Evolutionary conservation across 2,888 invertebrate species (phyloP).

Genomic region (Bruchidius siliquastri): DNA sequence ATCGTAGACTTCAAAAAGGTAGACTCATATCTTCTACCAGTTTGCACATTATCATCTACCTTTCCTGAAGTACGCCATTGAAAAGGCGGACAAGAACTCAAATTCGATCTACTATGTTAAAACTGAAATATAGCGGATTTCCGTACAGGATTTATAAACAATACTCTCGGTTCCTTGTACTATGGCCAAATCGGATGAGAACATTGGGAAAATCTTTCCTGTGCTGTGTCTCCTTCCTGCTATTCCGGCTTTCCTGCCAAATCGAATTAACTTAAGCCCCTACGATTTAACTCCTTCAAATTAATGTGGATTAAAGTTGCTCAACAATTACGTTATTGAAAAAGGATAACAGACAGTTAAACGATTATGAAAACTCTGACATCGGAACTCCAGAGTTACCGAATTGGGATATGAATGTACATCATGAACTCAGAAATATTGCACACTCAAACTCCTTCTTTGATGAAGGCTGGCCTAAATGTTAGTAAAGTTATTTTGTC

Average conservation of each 20-base stretch:
- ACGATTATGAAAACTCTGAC: neutral
- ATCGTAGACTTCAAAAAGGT: too few relatives aligned
- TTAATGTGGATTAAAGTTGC: slow-evolving; percentile 26
- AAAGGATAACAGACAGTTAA: neutral
- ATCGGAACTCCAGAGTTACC: too few relatives aligned
- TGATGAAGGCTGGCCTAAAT: too few relatives aligned
- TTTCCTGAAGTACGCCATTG: too few relatives aligned
- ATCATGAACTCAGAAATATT: too few relatives aligned
- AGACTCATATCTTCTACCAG: too few relatives aligned
- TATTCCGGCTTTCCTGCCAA: slow-evolving; percentile 14
- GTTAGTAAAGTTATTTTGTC: too few relatives aligned
- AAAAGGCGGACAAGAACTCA: neutral
- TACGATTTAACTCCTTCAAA: slow-evolving; percentile 22
- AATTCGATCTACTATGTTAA: slow-evolving; percentile 20
- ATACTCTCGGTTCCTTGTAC: slow-evolving; percentile 23
- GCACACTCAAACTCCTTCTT: too few relatives aligned
- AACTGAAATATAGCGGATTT: slow-evolving; percentile 27
- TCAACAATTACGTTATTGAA: slow-evolving; percentile 15
- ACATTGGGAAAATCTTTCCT: neutral
- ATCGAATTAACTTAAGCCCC: slow-evolving; percentile 23
- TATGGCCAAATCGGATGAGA: slow-evolving; percentile 14
- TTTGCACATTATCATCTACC: too few relatives aligned
- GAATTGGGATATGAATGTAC: too few relatives aligned
- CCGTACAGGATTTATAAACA: slow-evolving; percentile 28
- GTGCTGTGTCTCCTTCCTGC: neutral